Evolutionary conservation across 2,113 vertebrate genomes (phyloP).

Genomic region (Leptobrachium leishanense): DNA sequence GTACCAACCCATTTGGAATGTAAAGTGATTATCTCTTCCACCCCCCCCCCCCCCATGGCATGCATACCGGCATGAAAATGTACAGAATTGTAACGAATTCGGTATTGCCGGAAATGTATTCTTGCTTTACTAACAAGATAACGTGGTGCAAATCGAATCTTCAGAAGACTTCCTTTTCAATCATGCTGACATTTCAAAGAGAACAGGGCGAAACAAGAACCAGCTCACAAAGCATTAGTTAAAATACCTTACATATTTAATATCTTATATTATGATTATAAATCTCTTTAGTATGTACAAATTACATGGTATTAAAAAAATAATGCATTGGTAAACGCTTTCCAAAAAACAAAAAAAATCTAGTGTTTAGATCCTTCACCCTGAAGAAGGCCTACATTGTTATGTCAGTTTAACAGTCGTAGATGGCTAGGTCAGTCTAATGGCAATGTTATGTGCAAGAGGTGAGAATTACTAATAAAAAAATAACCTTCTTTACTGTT

Average conservation of each 20-base stretch:
- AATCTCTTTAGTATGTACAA: conserved; percentile 89
- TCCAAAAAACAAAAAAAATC: conserved; percentile 67
- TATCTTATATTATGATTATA: conserved; percentile 74
- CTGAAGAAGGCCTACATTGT: conserved; percentile 59
- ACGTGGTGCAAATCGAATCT: no score
- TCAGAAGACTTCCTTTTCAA: no score
- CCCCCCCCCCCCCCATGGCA: no score
- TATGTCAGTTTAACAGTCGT: conserved; percentile 73
- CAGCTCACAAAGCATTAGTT: conserved; percentile 62
- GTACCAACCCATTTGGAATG: no score
- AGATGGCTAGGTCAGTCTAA: conserved; percentile 65
- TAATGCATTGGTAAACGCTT: conserved; percentile 62
- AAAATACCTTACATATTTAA: conserved; percentile 82
- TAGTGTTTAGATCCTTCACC: conserved; percentile 65
- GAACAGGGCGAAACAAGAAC: conserved; percentile 44
- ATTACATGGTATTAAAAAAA: conserved; percentile 78
- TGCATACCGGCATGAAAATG: no score
- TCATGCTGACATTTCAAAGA: no score
- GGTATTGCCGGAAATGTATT: no score
- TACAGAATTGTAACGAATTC: no score
- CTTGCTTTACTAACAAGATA: no score
- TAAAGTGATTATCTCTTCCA: no score
- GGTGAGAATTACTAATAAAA: conserved; percentile 58
- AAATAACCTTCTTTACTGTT: conserved; percentile 59
- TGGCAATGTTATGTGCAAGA: conserved; percentile 73